Evolutionary conservation across 2,797 vertebrate species (phyloP).

Genomic region (Anguilla anguilla): DNA sequence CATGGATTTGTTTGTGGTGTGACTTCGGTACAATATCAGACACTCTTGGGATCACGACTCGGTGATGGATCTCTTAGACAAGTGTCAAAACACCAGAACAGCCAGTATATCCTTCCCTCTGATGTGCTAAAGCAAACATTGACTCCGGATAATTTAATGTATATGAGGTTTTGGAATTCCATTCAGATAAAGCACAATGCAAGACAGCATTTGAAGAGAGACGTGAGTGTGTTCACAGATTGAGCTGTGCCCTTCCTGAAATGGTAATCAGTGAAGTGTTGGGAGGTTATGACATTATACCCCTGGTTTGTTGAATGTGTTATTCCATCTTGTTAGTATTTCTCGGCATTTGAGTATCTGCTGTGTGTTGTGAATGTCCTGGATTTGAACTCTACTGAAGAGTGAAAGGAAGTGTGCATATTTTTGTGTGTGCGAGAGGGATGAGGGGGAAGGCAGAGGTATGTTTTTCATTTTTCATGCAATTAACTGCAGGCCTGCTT

Average conservation of each 20-base stretch:
- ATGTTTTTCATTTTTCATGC: neutral
- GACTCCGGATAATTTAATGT: conserved; percentile 20
- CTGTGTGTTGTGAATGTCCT: conserved; percentile 31
- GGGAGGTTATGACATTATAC: conserved; percentile 27
- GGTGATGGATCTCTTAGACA: conserved; percentile 9
- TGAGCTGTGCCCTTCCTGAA: conserved; percentile 29
- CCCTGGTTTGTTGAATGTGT: conserved; percentile 24
- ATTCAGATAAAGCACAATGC: conserved; percentile 30
- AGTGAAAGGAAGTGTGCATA: conserved; percentile 29
- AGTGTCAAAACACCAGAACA: conserved; percentile 11
- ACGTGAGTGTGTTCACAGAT: neutral
- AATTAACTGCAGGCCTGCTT: neutral
- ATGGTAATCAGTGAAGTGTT: conserved; percentile 24
- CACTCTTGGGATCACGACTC: neutral
- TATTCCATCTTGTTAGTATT: conserved; percentile 21
- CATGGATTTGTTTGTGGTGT: conserved; percentile 17
- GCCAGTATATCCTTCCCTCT: conserved; percentile 12
- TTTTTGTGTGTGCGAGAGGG: conserved; percentile 21
- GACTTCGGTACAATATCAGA: neutral
- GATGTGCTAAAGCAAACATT: conserved; percentile 11
- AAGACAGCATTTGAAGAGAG: conserved; percentile 32
- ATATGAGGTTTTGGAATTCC: conserved; percentile 20
- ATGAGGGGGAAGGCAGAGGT: neutral
- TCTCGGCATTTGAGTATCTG: conserved; percentile 31
- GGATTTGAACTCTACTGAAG: conserved; percentile 35